A percentile compares a stretch with the other conserved stretches of the same genome.
phyloP scores from a whole-genome alignment of 2,113 vertebrate species.

The Poecilia latipinna region DNA sequence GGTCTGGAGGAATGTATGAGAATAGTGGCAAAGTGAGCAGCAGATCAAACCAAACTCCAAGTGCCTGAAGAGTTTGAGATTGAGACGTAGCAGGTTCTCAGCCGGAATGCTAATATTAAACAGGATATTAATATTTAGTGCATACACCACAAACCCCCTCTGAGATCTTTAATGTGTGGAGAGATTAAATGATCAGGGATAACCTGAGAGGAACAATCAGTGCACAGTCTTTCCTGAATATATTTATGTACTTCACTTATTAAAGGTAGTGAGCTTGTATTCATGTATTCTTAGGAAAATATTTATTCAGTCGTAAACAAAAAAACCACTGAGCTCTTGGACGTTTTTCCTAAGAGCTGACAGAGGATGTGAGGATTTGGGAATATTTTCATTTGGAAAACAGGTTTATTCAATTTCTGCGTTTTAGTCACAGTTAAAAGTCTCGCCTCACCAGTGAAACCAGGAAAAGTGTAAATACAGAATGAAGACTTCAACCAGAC shows the following conservation, averaged over 20 bases:
- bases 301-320: not conserved
- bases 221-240: not conserved
- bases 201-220: not conserved
- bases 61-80: conserved; percentile 1
- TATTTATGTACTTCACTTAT: not conserved
- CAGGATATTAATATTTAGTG: conserved; percentile 27
- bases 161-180: not conserved
- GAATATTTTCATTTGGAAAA: too few relatives aligned
- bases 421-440: too few relatives aligned
- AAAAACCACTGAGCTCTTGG: too few relatives aligned
- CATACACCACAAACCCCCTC: not conserved
- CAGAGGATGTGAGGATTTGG: too few relatives aligned
- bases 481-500: too few relatives aligned
- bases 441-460: too few relatives aligned
- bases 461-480: too few relatives aligned
- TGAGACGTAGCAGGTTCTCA: not conserved
- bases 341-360: too few relatives aligned
- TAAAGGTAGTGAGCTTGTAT: not conserved
- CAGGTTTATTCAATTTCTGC: too few relatives aligned
- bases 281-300: not conserved
- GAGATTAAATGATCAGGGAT: not conserved
- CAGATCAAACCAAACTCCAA: conserved; percentile 19
- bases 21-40: conserved; percentile 8
- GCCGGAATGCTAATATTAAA: conserved; percentile 12
- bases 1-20: conserved; percentile 61